A percentile compares a stretch with the other conserved stretches of the same genome.
Conservation (phyloP, 2,113 vertebrate species). For the Indicator maculatus region DNA sequence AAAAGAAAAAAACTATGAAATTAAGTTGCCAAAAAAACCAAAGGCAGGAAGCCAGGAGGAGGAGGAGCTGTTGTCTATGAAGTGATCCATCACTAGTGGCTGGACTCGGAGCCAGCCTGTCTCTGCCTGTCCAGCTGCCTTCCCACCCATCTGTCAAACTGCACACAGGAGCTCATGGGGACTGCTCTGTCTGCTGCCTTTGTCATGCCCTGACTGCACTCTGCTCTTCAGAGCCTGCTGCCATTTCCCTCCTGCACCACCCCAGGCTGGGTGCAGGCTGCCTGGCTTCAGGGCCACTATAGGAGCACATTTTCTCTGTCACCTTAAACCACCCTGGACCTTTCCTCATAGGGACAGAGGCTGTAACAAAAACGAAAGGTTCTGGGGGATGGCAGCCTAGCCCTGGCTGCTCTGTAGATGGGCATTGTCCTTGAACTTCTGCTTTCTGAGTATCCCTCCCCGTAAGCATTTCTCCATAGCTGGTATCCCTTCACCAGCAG, state of each 20-base stretch:
- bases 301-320: fast-evolving
- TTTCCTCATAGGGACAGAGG: not conserved
- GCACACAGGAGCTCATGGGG: not conserved
- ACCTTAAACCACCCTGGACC: not conserved
- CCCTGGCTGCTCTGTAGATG: fast-evolving
- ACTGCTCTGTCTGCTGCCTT: not conserved
- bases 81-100: not conserved
- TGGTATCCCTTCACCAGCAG: not conserved
- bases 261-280: not conserved
- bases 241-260: fast-evolving
- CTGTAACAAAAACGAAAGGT: not conserved
- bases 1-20: not conserved
- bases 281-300: not conserved
- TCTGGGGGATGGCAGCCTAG: not conserved
- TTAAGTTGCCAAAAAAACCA: constrained; percentile 51
- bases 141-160: not conserved
- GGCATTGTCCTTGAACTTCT: not conserved
- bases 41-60: not conserved
- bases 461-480: not conserved
- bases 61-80: constrained; percentile 12
- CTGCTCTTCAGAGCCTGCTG: not conserved
- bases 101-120: not conserved
- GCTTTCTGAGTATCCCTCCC: not conserved
- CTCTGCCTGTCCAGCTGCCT: not conserved
- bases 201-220: not conserved